These are phyloP conservation scores for Sarcophaga caerulescens DNA, from an alignment of 2,888 invertebrate species.

Conservation along the genomic window DNA sequence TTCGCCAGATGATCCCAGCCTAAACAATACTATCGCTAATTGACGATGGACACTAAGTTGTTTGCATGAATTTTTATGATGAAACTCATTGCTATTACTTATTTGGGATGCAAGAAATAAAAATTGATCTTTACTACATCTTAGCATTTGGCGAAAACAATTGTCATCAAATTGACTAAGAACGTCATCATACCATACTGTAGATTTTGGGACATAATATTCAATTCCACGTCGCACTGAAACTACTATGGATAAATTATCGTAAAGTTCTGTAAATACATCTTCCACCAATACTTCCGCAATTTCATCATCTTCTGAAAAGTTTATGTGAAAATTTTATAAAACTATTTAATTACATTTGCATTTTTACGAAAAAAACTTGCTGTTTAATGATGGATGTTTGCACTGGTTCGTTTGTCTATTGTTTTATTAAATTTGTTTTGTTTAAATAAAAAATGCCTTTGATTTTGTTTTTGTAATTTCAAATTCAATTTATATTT, in stretches of 20 bases:
- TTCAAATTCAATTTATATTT: too few relatives aligned
- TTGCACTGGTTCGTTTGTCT: too few relatives aligned
- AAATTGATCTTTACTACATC: not conserved
- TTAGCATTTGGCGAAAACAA: conserved; percentile 20
- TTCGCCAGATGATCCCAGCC: too few relatives aligned
- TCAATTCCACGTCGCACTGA: not conserved
- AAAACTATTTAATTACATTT: conserved; percentile 42
- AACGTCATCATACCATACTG: conserved; percentile 2
- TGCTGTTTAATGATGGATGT: too few relatives aligned
- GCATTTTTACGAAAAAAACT: too few relatives aligned
- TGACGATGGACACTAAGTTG: too few relatives aligned
- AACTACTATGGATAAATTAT: not conserved
- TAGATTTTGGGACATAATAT: not conserved
- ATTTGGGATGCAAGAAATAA: not conserved
- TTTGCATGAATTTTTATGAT: too few relatives aligned
- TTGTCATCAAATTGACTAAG: not conserved
- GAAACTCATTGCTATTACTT: not conserved
- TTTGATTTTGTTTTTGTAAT: too few relatives aligned
- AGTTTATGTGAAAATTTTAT: conserved; percentile 14
- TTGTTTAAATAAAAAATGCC: too few relatives aligned
- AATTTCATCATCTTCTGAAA: not conserved
- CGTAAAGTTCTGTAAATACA: not conserved
- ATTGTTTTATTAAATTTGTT: too few relatives aligned
- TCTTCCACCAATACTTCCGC: not conserved
- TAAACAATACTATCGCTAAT: too few relatives aligned